Evolutionary conservation across 2,888 invertebrate species (phyloP).

Genomic region (Dryadula phaetusa): DNA sequence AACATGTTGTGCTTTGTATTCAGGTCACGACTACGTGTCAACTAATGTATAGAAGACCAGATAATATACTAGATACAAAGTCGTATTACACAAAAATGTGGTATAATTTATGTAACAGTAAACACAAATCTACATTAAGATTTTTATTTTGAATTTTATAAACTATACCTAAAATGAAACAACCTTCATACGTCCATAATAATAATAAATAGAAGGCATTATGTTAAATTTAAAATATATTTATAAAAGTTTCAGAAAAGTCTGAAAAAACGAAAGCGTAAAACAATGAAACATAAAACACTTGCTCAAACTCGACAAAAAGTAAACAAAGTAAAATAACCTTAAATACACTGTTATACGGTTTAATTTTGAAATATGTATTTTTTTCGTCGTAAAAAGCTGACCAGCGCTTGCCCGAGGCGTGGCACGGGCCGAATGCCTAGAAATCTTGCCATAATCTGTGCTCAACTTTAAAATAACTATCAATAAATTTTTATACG

Average conservation of each 20-base stretch:
- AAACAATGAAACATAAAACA: conserved; percentile 63
- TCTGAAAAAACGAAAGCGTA: conserved; percentile 45
- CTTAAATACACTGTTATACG: conserved; percentile 43
- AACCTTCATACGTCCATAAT: conserved; percentile 1
- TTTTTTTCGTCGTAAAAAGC: conserved; percentile 47
- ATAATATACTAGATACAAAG: too few relatives aligned
- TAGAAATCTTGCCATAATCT: conserved; percentile 63
- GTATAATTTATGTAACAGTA: background rate
- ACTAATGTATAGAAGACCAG: too few relatives aligned
- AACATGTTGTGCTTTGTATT: background rate
- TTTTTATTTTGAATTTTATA: background rate
- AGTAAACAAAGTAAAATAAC: conserved; percentile 47
- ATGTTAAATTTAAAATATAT: conserved; percentile 19
- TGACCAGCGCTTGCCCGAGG: conserved; percentile 59
- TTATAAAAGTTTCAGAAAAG: conserved; percentile 21
- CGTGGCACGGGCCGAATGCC: conserved; percentile 71
- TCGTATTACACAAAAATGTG: background rate
- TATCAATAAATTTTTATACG: conserved; percentile 47
- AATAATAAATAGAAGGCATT: background rate
- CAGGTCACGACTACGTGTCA: background rate
- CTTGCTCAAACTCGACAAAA: conserved; percentile 49
- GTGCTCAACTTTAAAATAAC: conserved; percentile 56
- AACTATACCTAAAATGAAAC: background rate
- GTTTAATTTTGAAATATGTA: conserved; percentile 44
- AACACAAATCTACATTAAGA: background rate